Base-by-base conservation (phyloP, 2,888 invertebrate genomes). In the Actias luna region DNA sequence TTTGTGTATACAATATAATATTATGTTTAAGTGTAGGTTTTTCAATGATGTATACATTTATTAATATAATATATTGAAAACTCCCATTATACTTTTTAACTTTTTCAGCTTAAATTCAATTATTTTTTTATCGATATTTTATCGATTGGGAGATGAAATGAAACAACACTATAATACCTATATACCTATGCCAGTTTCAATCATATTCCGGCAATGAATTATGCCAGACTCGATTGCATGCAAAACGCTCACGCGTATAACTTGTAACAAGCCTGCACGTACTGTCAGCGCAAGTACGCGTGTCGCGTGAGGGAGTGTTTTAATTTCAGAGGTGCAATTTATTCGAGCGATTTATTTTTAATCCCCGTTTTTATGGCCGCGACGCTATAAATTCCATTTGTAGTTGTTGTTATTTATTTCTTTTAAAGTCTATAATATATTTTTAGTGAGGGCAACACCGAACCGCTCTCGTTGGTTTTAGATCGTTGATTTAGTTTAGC, bases 331-430 rank as follows among this genome's bases (percentile, higher is more conserved):
- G 90, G 89, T 91, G 89, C 91, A 91, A 91, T 92, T 92, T 92
- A 92, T 90, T 92, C 92, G 89, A 91, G 91, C 92, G 90, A 92
- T 92, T 92, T 91, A 92, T 91, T 92, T 92, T 92, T 92, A 92
- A 92, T 92, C 90, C 92, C 84, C 89, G 88, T 91, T 92, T 91
- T 92, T 92, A 92, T 90, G 87, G 87, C 83, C 80, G 83, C 86
- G 84, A 81, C 85, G 89, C 88, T 83, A 90, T 91, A 92, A 92
- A 89, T 89, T 89, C 85, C 78, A 85, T 86, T 85, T 86, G 85
- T 87, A 89, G 88, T 84, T 85, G 85, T 82, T 55, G 55, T 5
- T 55, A 83, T 74, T 78, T 83, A 81, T 83, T 83, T 78, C 74
- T 77, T 80, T 79, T 77, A 78, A 50, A 50, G 1, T 25, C 46